Evolutionary conservation across 1,140 invertebrate genomes (phyloP).

Genomic region (Temnothorax curvispinosus): DNA sequence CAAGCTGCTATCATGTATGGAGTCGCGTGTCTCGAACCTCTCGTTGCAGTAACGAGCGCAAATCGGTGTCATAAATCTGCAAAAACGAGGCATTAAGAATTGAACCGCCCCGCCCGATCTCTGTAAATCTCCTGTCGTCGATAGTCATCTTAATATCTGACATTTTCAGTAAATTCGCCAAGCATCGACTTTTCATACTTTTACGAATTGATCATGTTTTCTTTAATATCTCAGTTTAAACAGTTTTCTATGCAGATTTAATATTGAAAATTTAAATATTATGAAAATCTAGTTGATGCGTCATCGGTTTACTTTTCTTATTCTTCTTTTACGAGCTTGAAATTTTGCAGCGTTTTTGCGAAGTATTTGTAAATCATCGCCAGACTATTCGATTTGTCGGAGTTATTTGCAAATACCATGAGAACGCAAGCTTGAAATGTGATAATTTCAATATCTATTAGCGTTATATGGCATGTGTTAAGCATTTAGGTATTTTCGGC

Average conservation of each 20-base stretch:
- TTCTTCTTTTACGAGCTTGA: background rate
- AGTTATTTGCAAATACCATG: background rate
- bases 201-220: background rate
- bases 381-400: background rate
- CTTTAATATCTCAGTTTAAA: background rate
- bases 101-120: background rate
- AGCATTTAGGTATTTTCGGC: background rate
- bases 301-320: background rate
- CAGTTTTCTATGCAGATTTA: background rate
- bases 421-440: background rate
- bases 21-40: conserved; percentile 24
- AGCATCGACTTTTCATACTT: background rate
- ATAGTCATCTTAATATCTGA: background rate
- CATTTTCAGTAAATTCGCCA: background rate
- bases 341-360: background rate
- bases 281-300: background rate
- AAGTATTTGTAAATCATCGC: background rate
- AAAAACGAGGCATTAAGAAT: background rate
- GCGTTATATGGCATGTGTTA: background rate
- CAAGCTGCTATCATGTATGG: background rate
- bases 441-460: background rate
- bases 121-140: conserved; percentile 23
- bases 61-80: conserved; percentile 51
- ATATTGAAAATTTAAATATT: background rate
- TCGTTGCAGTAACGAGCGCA: conserved; percentile 41